A percentile compares a stretch with the other conserved stretches of the same genome.
These are phyloP conservation scores for Hyperopisus bebe DNA, from an alignment of 2,113 vertebrate species.

Conservation along the genomic window DNA sequence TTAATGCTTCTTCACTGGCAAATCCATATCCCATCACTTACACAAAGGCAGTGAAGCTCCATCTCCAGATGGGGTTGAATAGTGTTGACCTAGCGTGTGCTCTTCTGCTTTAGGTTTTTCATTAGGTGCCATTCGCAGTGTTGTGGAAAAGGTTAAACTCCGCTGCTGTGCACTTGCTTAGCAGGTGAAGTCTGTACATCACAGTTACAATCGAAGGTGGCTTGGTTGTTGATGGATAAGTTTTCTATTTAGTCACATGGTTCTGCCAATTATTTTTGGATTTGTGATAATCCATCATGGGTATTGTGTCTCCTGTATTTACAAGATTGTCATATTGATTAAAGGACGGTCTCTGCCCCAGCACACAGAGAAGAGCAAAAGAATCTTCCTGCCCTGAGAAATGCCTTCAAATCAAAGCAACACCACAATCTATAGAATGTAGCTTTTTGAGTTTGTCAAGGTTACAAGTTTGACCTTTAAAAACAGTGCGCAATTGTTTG, in stretches of 20 bases:
- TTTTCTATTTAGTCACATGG: background rate
- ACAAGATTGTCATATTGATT: background rate
- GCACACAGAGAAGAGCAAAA: background rate
- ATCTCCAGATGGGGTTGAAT: background rate
- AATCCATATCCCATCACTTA: background rate
- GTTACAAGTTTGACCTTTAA: background rate
- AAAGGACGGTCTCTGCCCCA: background rate
- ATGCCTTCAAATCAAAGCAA: background rate
- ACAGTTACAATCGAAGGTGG: background rate
- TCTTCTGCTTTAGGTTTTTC: background rate
- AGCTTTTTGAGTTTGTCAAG: slow-evolving; percentile 8
- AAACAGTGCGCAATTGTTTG: background rate
- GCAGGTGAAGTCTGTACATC: background rate
- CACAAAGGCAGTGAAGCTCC: background rate
- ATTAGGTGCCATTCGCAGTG: background rate
- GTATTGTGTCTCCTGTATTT: background rate
- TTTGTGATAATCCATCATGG: background rate
- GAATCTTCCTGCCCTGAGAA: background rate
- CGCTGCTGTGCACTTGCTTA: background rate
- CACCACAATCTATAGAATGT: background rate
- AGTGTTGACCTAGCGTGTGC: background rate
- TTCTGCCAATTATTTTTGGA: background rate
- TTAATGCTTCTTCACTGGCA: background rate
- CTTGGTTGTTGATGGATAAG: background rate
- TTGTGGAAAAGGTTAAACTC: background rate